Conservation (phyloP, 2,113 vertebrate species). For the Pachycephala philippinensis region DNA sequence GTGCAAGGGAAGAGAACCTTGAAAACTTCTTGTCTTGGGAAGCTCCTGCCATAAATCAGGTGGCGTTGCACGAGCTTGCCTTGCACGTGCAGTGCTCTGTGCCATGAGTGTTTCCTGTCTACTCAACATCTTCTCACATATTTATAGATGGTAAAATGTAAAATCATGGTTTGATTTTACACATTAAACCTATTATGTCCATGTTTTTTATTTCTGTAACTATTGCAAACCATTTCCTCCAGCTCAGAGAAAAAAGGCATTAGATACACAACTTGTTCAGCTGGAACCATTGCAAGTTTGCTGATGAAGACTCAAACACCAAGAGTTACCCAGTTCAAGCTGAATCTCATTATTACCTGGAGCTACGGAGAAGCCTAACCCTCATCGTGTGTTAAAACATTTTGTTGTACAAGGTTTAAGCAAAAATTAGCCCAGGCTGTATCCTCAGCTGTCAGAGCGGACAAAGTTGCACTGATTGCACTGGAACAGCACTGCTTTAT, state of each 20-base stretch:
- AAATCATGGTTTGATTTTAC: neutral
- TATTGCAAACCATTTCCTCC: neutral
- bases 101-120: neutral
- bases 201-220: neutral
- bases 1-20: neutral
- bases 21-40: neutral
- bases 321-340: neutral
- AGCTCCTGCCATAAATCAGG: neutral
- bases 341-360: neutral
- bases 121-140: neutral
- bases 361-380: neutral
- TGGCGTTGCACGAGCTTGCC: accelerated
- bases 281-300: neutral
- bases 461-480: neutral
- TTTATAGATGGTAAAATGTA: neutral
- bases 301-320: neutral
- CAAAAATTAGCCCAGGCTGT: neutral
- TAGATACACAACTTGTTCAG: neutral
- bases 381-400: neutral
- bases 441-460: neutral
- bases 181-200: neutral
- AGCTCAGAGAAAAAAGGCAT: neutral
- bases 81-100: neutral
- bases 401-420: neutral
- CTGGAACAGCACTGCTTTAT: neutral